Percentiles rank a stretch among this genome's conserved stretches.
These are phyloP conservation scores for Polyommatus iphigenia DNA, from an alignment of 2,888 invertebrate genomes.

Conservation along the genomic window DNA sequence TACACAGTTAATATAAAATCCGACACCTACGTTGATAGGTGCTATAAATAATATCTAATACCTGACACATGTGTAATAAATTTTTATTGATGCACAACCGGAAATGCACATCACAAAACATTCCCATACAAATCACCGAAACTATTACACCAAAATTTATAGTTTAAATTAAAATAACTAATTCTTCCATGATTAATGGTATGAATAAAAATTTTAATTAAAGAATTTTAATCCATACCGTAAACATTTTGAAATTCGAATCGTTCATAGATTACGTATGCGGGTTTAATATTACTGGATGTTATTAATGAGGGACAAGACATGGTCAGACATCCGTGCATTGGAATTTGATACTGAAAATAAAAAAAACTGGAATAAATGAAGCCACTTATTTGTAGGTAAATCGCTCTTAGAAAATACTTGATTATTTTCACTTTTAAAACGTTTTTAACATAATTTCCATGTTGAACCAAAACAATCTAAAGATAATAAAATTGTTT, in stretches of 20 bases:
- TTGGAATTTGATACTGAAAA: neutral
- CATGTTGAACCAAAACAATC: neutral
- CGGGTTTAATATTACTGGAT: neutral
- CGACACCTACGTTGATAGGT: neutral
- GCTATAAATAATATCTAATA: neutral
- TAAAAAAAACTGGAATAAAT: neutral
- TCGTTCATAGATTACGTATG: constrained; percentile 25
- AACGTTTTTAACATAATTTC: neutral
- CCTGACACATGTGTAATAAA: neutral
- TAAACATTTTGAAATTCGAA: neutral
- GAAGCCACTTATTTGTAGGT: neutral
- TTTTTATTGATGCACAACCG: neutral
- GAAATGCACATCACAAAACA: neutral
- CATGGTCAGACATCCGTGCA: neutral
- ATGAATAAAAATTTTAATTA: constrained; percentile 18
- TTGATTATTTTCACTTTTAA: neutral
- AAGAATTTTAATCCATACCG: constrained; percentile 10
- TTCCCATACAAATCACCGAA: neutral
- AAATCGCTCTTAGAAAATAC: neutral
- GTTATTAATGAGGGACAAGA: neutral
- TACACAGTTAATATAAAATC: neutral
- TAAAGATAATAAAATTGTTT: neutral
- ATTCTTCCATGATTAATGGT: constrained; percentile 13
- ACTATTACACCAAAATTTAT: neutral
- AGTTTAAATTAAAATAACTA: neutral